Evolutionary conservation across 2,888 invertebrate genomes (phyloP), one percentile per base, ranked within the genome.

Genomic region (Ectemnius lituratus): DNA sequence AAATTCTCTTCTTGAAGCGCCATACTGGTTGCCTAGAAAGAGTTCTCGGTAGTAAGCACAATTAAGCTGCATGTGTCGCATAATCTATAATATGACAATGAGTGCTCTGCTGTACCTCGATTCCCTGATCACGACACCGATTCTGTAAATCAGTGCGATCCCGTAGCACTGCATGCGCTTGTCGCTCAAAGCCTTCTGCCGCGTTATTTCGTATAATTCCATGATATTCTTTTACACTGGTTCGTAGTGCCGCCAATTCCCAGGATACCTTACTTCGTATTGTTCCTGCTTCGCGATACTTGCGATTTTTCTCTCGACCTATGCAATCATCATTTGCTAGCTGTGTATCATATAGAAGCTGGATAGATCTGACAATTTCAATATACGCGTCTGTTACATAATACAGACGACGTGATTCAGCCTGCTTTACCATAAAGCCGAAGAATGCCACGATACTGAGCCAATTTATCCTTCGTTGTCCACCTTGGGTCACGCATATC

Each of bases 401-500:
- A 20, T 20, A 20, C 20, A 20, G 20, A 20, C 20, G 20, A 20
- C 2, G 20, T 20, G 37, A 37, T 37, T 37, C 37, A 6, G 37
- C 6, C 37, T 37, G 5, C 37, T 37, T 70, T 65, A 94, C 94
- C 94, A 83, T 94, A 93, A 67, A 95, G 90, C 86, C 93, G 94
- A 46, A 94, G 92, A 46, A 95, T 91, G 23, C 94, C 94, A 61
- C 94, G 92, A 82, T 94, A 94, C 85, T 94, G 94, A 67, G 92
- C 92, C 58, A 94, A 92, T 90, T 94, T 94, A 82, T 95, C 94
- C 81, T 92, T 93, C 60, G 93, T 93, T 1, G 93, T 92, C 94
- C 94, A 94, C 87, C 93, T 93, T 46, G 92, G 92, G 80, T 94
- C 93, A 85, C 93, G 93, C 93, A 94, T 93, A 45, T 94, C 94